Evolutionary conservation across 2,888 invertebrate species (phyloP).

Genomic region (Drosophila buzzatii): DNA sequence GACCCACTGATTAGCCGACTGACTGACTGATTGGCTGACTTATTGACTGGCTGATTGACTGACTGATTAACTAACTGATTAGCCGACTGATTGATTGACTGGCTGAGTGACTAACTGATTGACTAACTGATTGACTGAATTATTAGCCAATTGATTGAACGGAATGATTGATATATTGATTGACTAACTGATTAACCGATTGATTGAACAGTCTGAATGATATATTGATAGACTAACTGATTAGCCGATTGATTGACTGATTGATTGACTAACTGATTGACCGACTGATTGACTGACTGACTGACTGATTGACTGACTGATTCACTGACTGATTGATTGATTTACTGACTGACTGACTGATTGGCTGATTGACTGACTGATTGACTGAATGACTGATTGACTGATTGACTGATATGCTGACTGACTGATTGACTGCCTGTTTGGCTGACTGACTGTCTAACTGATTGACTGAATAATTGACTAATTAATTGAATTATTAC

Average conservation of each 20-base stretch:
- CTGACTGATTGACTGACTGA: accelerated
- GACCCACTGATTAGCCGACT: background rate
- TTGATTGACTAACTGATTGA: background rate
- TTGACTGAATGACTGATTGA: background rate
- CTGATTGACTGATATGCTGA: background rate
- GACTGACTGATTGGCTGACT: background rate
- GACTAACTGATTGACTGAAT: no score
- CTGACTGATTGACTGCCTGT: no score
- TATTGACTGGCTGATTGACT: background rate
- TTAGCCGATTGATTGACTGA: background rate
- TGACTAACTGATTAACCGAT: background rate
- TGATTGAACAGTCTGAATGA: no score
- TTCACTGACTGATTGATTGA: background rate
- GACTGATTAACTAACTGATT: no score
- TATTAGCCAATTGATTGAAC: no score
- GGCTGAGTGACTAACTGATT: background rate
- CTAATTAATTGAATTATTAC: background rate
- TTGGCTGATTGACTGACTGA: background rate
- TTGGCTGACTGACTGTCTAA: background rate
- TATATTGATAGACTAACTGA: background rate
- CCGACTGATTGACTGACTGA: background rate
- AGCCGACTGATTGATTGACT: background rate
- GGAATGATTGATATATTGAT: no score
- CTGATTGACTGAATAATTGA: background rate
- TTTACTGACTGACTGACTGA: background rate